Base-by-base conservation (phyloP, 2,113 vertebrate genomes). In the Lichenostomus cassidix region DNA sequence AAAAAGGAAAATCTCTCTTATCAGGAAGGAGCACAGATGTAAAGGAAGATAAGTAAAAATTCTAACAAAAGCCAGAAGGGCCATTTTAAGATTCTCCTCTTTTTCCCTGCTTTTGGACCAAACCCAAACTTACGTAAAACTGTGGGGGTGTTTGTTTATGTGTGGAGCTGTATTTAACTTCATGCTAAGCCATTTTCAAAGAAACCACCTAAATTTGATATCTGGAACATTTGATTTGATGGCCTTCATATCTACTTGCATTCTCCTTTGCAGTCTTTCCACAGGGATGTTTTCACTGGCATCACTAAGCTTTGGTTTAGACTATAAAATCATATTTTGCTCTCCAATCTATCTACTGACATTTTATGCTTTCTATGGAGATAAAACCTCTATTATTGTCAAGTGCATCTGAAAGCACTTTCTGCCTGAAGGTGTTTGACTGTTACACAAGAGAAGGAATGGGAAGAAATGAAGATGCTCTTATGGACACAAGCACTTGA, bases 181-280 rank as follows among this genome's bases (percentile, higher is more conserved):
- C 24, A 64, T 89, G 24, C 15, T 75, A 71, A 59, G 15, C 15
- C 75, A 15, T 88, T 86, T 87, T 10, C 44, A 86, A 63, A 92
- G 35, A 77, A 94, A 89, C 90, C 69, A 90, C 83, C 49, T 62
- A 79, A 83, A 92, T 83, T 90, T 92, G 64, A 75, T 94, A 87
- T 89, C 49, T 87, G 49, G 64, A 69, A 75, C 56, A 52, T 94
- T 90, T 81, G 60, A 74, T 95, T 74, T 90, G 28, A 79, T 65
- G 69, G 39, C 68, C 71, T 75, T 84, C 44, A 28, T 69, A 71
- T 56, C 52, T 63, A 23, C 56, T 82, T 91, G n/a, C 14, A 75
- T 88, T 81, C 92, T 67, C 53, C 85, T 21, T 82, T 65, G 6
- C 64, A 67, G 52, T 56, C 60, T 80, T 87, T 95, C 75, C 69